Evolutionary conservation across 1,140 invertebrate species (phyloP).

Genomic region (Hycleus cichorii): DNA sequence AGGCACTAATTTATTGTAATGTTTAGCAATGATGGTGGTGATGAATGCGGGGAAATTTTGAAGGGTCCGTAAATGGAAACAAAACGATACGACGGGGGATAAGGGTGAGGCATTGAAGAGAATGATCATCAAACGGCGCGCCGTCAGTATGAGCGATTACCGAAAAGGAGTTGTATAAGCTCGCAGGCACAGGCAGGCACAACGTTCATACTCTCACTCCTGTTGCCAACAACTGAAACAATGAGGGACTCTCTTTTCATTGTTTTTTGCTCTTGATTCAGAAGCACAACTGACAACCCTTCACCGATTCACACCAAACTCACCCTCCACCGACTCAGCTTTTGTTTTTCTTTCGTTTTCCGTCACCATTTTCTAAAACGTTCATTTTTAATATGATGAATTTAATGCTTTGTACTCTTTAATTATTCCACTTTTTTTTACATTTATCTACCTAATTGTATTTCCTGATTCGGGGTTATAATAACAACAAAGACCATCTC

Average conservation of each 20-base stretch:
- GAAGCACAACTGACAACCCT: slow-evolving; percentile 38
- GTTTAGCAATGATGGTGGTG: no score
- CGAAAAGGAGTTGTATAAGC: slow-evolving; percentile 23
- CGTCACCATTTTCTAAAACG: slow-evolving; percentile 35
- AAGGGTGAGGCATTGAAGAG: no score
- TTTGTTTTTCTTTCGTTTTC: slow-evolving; percentile 41
- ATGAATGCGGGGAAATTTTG: no score
- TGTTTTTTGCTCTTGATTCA: slow-evolving; percentile 38
- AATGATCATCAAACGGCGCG: slow-evolving; percentile 24
- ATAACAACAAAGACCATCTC: slow-evolving; percentile 31
- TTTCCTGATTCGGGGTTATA: slow-evolving; percentile 31
- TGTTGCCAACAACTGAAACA: slow-evolving; percentile 31
- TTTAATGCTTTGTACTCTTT: slow-evolving; percentile 41
- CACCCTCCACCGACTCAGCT: slow-evolving; percentile 7
- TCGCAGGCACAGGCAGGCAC: slow-evolving; percentile 9
- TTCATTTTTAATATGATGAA: slow-evolving; percentile 44
- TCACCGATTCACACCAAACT: slow-evolving; percentile 29
- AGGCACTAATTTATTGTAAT: no score
- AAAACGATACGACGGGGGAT: no score
- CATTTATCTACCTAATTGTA: slow-evolving; percentile 44
- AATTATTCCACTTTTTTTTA: slow-evolving; percentile 41
- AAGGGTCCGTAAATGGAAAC: no score
- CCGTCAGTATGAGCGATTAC: slow-evolving; percentile 35
- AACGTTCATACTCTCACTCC: no score
- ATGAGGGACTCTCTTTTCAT: slow-evolving; percentile 36